Percentiles rank a stretch among this genome's conserved stretches.
Evolutionary conservation across 2,113 vertebrate species (phyloP).

Genomic region (Limnothrissa miodon): DNA sequence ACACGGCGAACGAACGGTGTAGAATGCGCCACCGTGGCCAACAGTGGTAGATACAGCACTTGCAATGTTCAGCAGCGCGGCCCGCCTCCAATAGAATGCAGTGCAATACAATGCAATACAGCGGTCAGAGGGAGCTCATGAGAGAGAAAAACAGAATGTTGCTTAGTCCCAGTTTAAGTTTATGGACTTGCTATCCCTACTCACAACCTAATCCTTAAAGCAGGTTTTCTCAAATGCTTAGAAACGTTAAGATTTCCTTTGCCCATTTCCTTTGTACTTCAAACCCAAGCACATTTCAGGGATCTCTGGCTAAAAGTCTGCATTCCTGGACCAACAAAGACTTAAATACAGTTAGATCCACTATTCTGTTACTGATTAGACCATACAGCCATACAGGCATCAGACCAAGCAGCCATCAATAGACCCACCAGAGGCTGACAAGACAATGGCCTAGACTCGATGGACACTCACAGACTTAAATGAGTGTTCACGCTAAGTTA

Average conservation of each 20-base stretch:
- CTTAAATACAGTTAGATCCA: background rate
- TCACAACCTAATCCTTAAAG: background rate
- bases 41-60: too few relatives aligned
- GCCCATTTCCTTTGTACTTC: background rate
- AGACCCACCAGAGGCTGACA: background rate
- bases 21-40: too few relatives aligned
- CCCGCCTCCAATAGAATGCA: too few relatives aligned
- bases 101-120: too few relatives aligned
- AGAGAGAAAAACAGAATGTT: too few relatives aligned
- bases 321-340: background rate
- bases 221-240: background rate
- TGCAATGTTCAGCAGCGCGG: too few relatives aligned
- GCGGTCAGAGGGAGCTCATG: too few relatives aligned
- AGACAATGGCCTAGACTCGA: too few relatives aligned
- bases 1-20: too few relatives aligned
- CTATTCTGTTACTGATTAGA: background rate
- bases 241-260: constrained; percentile 8
- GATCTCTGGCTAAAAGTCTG: background rate
- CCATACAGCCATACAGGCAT: background rate
- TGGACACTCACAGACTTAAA: too few relatives aligned
- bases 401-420: background rate
- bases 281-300: background rate
- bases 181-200: background rate
- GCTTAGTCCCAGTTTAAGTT: background rate
- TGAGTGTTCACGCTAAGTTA: too few relatives aligned